Conservation (phyloP, 2,797 vertebrate species). For the Vireo griseus region DNA sequence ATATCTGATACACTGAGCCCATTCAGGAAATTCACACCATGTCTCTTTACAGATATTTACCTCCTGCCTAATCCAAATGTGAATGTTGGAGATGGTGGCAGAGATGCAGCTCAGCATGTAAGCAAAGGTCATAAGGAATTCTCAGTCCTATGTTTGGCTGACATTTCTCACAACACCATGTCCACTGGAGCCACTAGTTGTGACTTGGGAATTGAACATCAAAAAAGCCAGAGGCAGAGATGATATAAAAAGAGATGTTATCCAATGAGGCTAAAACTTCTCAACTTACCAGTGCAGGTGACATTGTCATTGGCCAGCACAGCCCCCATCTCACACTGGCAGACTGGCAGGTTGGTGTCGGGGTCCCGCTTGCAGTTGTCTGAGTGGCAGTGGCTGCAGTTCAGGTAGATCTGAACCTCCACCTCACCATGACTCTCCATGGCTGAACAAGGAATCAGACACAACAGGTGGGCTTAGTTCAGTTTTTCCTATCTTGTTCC, state of each 20-base stretch:
- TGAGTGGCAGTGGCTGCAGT: constrained; percentile 88
- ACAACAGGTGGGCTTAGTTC: not conserved
- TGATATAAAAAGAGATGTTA: not conserved
- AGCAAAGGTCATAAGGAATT: not conserved
- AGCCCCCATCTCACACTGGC: constrained; percentile 83
- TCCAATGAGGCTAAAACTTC: not conserved
- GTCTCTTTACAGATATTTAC: not conserved
- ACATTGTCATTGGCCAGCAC: constrained; percentile 83
- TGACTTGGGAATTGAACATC: not conserved
- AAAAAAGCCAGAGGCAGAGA: not conserved
- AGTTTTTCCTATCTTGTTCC: not conserved
- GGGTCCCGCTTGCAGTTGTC: constrained; percentile 84
- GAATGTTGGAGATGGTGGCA: not conserved
- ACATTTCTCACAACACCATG: not conserved
- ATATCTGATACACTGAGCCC: not conserved
- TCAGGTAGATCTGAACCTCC: constrained; percentile 85
- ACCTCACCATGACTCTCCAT: constrained; percentile 90
- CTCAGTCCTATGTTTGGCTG: not conserved
- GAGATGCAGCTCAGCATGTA: not conserved
- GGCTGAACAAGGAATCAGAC: constrained; percentile 67
- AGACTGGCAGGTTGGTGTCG: constrained; percentile 76
- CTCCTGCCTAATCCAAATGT: not conserved
- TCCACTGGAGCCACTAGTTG: not conserved
- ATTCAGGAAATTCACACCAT: not conserved
- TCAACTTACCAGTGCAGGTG: constrained; percentile 78